These are phyloP conservation scores for Xerus rutilus DNA, from an alignment of 2,797 vertebrate genomes.

Conservation along the genomic window DNA sequence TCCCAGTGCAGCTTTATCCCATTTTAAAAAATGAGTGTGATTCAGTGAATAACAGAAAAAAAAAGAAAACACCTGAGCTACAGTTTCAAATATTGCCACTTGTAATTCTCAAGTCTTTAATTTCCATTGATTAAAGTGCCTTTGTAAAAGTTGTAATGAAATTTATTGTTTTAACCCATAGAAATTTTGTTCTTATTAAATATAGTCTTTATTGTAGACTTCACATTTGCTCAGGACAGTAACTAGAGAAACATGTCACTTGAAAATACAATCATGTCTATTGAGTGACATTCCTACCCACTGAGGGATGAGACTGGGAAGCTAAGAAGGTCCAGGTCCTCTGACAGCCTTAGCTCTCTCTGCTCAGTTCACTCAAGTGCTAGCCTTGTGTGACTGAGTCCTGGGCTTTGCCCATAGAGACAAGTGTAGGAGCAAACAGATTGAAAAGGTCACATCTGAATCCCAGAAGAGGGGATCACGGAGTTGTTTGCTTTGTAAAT, in stretches of 20 bases:
- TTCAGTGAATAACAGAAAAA: background rate
- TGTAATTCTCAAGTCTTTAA: background rate
- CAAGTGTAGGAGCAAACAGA: background rate
- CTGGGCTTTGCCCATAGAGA: background rate
- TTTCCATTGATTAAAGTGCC: background rate
- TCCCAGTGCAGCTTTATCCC: background rate
- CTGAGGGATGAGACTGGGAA: background rate
- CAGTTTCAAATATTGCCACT: background rate
- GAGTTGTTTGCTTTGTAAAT: background rate
- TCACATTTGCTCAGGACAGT: background rate
- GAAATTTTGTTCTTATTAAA: background rate
- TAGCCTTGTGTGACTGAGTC: background rate
- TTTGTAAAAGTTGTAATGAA: background rate
- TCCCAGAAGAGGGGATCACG: background rate
- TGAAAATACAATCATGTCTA: background rate
- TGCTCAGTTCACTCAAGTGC: background rate
- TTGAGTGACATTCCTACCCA: background rate
- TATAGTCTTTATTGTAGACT: background rate
- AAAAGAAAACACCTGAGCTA: too few relatives aligned
- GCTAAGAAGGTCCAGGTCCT: background rate
- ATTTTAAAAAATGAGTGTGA: background rate
- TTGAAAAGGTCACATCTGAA: background rate
- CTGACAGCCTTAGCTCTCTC: background rate
- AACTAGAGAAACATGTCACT: background rate
- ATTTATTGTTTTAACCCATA: background rate